Conservation (phyloP, 2,797 vertebrate species). For the Tapera naevia region DNA sequence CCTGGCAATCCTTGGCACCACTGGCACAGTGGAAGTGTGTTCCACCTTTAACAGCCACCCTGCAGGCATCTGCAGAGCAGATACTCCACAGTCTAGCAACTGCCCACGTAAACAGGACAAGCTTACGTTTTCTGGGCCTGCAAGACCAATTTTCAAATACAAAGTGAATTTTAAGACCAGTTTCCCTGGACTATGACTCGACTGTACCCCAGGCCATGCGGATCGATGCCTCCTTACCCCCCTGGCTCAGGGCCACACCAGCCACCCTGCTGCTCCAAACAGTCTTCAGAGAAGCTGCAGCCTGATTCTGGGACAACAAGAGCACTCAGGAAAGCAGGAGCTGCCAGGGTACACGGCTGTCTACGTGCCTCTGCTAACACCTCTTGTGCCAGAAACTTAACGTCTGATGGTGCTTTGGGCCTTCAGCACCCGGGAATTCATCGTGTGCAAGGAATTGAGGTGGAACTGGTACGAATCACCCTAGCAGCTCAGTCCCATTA, state of each 20-base stretch:
- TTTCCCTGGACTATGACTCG: not conserved
- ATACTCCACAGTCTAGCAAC: not conserved
- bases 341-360: not conserved
- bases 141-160: not conserved
- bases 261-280: not conserved
- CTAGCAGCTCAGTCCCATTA: not conserved
- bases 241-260: not conserved
- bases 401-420: rapidly evolving
- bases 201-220: too few species aligned
- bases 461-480: not conserved
- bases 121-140: rapidly evolving
- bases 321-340: not conserved
- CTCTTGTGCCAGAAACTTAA: not conserved
- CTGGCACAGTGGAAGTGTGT: rapidly evolving
- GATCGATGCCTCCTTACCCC: rapidly evolving
- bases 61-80: not conserved
- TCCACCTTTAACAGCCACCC: not conserved
- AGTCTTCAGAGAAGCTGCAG: not conserved
- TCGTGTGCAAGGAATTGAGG: not conserved
- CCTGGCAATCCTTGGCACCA: too few species aligned
- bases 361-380: not conserved
- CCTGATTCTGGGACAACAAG: not conserved
- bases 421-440: not conserved
- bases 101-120: not conserved
- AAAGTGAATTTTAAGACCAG: not conserved